Evolutionary conservation across 35 echinoderm and acorn worm genomes (phyloP).

Genomic region (Lytechinus pictus): DNA sequence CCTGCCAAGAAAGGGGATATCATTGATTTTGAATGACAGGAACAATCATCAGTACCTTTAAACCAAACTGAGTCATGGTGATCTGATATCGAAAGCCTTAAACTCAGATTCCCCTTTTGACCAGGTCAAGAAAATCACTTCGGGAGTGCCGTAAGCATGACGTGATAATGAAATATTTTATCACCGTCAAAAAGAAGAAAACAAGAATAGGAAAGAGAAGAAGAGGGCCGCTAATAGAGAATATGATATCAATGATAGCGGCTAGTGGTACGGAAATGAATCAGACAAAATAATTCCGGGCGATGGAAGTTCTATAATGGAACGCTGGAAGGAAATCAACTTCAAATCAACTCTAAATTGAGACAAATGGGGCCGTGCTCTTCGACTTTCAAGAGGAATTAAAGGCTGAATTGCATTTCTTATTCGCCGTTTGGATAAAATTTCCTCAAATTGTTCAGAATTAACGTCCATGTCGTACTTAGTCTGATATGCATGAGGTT

Average conservation of each 20-base stretch:
- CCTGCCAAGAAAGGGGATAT: too few relatives aligned
- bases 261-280: neutral
- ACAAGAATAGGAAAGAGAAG: neutral
- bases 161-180: slow-evolving; percentile 20
- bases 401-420: neutral
- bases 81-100: neutral
- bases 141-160: neutral
- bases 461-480: too few relatives aligned
- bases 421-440: neutral
- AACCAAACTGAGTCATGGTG: neutral
- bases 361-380: neutral
- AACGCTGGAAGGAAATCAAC: slow-evolving; percentile 10
- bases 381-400: neutral
- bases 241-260: neutral
- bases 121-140: neutral
- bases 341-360: slow-evolving; percentile 13
- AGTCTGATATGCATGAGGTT: too few relatives aligned
- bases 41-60: neutral
- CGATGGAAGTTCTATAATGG: neutral
- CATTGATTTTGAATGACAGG: too few relatives aligned
- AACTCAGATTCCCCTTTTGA: neutral
- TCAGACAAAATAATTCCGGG: neutral
- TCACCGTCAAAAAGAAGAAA: neutral
- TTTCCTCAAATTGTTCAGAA: too few relatives aligned
- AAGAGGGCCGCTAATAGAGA: neutral